These are phyloP conservation scores for Columba livia DNA, from an alignment of 2,113 vertebrate species.

Conservation along the genomic window DNA sequence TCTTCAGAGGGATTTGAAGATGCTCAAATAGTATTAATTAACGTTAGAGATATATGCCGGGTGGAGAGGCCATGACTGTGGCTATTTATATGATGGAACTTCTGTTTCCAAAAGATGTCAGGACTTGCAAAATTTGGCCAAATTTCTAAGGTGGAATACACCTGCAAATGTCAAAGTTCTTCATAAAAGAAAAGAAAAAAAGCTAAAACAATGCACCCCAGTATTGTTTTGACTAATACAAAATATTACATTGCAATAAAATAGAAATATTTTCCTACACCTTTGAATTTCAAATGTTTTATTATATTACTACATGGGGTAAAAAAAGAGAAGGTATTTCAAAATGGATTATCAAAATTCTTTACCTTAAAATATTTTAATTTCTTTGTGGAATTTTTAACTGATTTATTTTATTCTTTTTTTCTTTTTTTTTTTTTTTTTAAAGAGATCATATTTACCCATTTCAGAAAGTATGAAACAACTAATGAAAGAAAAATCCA, in stretches of 20 bases:
- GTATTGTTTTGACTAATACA: neutral
- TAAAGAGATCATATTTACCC: neutral
- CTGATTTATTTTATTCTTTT: neutral
- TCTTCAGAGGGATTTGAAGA: neutral
- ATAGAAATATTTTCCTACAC: neutral
- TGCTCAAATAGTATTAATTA: neutral
- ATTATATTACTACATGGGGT: rapidly evolving
- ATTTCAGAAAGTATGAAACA: neutral
- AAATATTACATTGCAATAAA: neutral
- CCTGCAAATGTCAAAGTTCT: neutral
- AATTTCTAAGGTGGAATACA: neutral
- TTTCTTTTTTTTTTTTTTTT: neutral
- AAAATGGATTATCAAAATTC: neutral
- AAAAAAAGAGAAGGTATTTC: neutral
- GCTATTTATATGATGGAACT: neutral
- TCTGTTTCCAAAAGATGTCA: neutral
- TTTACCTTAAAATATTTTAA: neutral
- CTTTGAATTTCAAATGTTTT: neutral
- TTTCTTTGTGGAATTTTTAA: neutral
- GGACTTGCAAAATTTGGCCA: neutral
- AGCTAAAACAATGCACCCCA: rapidly evolving
- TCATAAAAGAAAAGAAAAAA: neutral
- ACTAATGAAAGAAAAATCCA: neutral
- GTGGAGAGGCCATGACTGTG: neutral
- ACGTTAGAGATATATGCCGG: neutral